Evolutionary conservation across 1,140 invertebrate species (phyloP), one percentile per base, ranked within the genome.

Genomic region (Stratiolaelaps scimitus): DNA sequence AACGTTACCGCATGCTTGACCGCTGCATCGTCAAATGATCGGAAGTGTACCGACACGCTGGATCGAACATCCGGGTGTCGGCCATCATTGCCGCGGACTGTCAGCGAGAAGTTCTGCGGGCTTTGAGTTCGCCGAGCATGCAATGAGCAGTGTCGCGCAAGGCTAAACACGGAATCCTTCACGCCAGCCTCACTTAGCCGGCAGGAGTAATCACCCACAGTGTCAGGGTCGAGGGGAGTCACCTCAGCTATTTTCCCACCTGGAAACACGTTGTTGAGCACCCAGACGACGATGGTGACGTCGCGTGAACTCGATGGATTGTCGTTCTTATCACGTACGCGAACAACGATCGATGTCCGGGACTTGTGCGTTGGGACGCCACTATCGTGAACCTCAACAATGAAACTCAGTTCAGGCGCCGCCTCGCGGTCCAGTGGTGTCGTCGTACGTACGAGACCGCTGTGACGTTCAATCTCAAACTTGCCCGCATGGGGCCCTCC

Each of bases 301-400:
- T 85, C 86, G 69, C 92, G 81, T 7, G 89, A 80, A 17, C 82
- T 83, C 0, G 91, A 92, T 5, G 91, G 89, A 73, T 85, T 90
- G 72, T 95, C 92, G 76, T 96, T 95, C 74, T 89, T 84, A 76
- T 96, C 92, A 5, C 85, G 74, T 2, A 96, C 83, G 45, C 83
- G 80, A 26, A 96, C 83, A 10, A 80, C 82, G 19, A 92, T 79
- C 13, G 80, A 78, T 71, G 87, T 86, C 70, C 86, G 83, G 7
- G 85, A 86, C 71, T 80, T 83, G 83, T 89, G 85, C 69, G 81
- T 81, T 0, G 90, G 90, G 20, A 78, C 81, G 0, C 92, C 92
- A 69, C 84, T 89, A 74, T 97, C 92, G 76, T 86, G 84, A 7
- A 94, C 88, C 76, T 92, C 84, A 53, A 97, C 78, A 29, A 84